Base-by-base conservation (phyloP, 2,888 invertebrate genomes). In the Koerneria pararmatus region DNA sequence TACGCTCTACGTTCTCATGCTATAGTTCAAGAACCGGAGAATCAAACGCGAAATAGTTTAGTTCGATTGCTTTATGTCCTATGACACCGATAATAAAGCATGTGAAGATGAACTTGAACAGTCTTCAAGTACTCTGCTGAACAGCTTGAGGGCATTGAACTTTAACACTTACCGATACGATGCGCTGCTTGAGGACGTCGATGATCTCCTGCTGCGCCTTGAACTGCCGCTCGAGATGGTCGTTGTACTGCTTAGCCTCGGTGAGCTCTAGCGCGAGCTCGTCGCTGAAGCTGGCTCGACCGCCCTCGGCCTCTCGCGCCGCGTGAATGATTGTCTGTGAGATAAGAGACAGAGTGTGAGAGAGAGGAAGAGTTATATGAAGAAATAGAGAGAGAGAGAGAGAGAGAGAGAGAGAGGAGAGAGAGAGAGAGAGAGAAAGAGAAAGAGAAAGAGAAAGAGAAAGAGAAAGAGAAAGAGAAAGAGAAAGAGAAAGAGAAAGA, bases 151-250 rank as follows among this genome's bases (percentile, higher is more conserved):
- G n/a, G n/a, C n/a, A n/a, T n/a, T n/a, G n/a, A n/a, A n/a, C n/a
- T n/a, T n/a, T n/a, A 53, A 53, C n/a, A 53, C 49, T 66, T 31
- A 80, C 77, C 64, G 70, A 66, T 27, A 77, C 51, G 3, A 80
- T 65, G 41, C 74, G 75, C 57, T 78, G 73, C 66, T 81, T 81
- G 53, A 81, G 67, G 1, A 73, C 73, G 35, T 76, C 73, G 66
- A 81, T 78, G 31, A 81, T 77, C 53, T 78, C 78, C 51, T 78
- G 78, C 64, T 81, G 81, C 5, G 78, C 67, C 66, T 70, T 70
- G 70, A 75, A 75, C 62, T 77, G 76, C 11, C 72, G 59, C 61
- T 77, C 75, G 56, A 77, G 51, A 29, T 77, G 75, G 19, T 70
- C 72, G 34, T 77, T 77, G 68, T 71, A 77, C 46, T 72, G 67